Percentiles rank a stretch among this genome's conserved stretches.
Conservation (phyloP, 2,113 vertebrate species). For the Calidris pygmaea region DNA sequence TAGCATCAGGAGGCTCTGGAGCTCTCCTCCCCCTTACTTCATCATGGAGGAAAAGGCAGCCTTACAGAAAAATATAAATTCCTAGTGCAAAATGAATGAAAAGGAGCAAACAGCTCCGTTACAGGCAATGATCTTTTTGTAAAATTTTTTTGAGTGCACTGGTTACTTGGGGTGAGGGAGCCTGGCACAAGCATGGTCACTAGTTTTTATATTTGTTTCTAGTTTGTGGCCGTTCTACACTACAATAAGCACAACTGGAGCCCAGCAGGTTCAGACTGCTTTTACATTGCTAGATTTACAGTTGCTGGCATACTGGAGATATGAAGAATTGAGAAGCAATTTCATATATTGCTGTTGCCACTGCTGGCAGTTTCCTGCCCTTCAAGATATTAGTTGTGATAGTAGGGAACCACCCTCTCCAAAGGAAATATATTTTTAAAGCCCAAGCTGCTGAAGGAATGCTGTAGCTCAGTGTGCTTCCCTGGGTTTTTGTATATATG, state of each 20-base stretch:
- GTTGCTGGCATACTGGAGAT: slow-evolving; percentile 35
- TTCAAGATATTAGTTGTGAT: slow-evolving; percentile 43
- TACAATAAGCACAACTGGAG: neutral
- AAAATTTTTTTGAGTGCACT: neutral
- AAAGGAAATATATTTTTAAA: slow-evolving; percentile 3
- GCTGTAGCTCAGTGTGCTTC: neutral
- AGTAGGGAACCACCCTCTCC: neutral
- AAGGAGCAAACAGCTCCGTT: neutral
- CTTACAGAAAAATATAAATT: neutral
- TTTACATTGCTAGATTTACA: slow-evolving; percentile 41
- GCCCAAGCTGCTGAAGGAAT: neutral
- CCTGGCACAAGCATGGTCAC: neutral
- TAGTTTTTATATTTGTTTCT: neutral
- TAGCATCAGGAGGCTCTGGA: neutral
- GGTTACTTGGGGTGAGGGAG: neutral
- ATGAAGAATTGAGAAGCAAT: slow-evolving; percentile 53
- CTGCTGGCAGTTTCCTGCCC: slow-evolving; percentile 33
- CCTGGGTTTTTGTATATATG: neutral
- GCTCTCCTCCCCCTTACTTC: neutral
- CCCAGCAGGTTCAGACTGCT: neutral
- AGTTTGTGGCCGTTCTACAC: neutral
- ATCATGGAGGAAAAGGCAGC: accelerated
- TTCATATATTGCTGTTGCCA: slow-evolving; percentile 53
- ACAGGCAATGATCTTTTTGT: neutral
- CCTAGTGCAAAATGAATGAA: neutral